phyloP scores from a whole-genome alignment of 1,140 invertebrate species.

The Stegodyphus dumicola region DNA sequence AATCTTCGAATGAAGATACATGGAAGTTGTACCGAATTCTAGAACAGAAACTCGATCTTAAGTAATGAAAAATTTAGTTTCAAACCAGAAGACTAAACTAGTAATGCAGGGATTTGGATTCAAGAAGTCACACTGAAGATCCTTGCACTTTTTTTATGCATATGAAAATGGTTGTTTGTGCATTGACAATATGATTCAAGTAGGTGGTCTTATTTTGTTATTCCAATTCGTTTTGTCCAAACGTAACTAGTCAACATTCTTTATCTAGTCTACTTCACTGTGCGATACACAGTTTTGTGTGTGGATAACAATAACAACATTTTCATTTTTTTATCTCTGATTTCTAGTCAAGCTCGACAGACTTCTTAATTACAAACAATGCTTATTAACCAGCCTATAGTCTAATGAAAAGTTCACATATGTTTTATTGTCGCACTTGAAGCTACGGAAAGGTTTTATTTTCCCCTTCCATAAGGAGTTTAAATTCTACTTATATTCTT shows the following conservation, averaged over 20 bases:
- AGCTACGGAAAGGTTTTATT: too few relatives aligned
- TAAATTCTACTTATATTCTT: too few relatives aligned
- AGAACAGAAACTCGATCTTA: too few relatives aligned
- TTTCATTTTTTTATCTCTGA: constrained; percentile 1
- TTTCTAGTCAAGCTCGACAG: too few relatives aligned
- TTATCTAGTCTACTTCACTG: constrained; percentile 52
- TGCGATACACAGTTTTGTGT: constrained; percentile 47
- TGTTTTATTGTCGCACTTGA: too few relatives aligned
- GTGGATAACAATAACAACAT: constrained; percentile 59
- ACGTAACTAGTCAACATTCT: constrained; percentile 60
- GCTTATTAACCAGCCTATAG: too few relatives aligned
- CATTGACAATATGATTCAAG: constrained; percentile 1
- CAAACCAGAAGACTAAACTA: constrained; percentile 12
- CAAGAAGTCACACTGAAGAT: constrained; percentile 17
- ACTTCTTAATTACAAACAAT: too few relatives aligned
- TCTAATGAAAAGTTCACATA: too few relatives aligned
- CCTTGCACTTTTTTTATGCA: constrained; percentile 26
- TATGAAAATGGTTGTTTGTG: constrained; percentile 40
- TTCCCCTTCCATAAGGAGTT: too few relatives aligned
- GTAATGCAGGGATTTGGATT: constrained; percentile 46
- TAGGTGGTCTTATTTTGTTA: not conserved
- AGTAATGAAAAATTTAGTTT: not conserved
- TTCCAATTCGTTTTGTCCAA: constrained; percentile 28
- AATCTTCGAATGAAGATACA: too few relatives aligned
- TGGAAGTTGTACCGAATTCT: too few relatives aligned